Evolutionary conservation across 2,888 invertebrate species (phyloP).

Genomic region (Odontocolon sp.): DNA sequence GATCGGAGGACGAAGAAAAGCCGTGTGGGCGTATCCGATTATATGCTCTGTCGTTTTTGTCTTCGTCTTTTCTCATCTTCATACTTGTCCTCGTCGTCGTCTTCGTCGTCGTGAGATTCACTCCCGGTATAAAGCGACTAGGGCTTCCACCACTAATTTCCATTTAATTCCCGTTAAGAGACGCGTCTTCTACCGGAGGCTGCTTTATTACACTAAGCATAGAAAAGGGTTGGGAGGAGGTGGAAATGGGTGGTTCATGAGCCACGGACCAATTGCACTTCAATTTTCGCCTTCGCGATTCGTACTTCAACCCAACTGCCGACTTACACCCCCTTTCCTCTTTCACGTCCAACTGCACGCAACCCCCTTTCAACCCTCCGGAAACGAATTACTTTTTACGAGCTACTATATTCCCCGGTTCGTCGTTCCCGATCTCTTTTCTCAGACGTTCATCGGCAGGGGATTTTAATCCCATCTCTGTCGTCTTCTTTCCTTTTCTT

Average conservation of each 20-base stretch:
- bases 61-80: not conserved
- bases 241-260: conserved; percentile 3
- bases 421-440: conserved; percentile 38
- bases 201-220: conserved; percentile 34
- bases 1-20: conserved; percentile 7
- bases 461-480: conserved; percentile 40
- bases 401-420: conserved; percentile 21
- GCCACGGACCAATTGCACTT: conserved; percentile 26
- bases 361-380: conserved; percentile 2
- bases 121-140: conserved; percentile 13
- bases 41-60: conserved; percentile 8
- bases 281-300: conserved; percentile 53
- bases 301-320: conserved; percentile 22
- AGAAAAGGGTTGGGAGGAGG: not conserved
- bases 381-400: conserved; percentile 63
- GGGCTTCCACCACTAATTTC: conserved; percentile 52
- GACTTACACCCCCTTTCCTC: conserved; percentile 22
- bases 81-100: not conserved
- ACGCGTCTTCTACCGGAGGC: not conserved
- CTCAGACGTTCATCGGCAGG: conserved; percentile 30
- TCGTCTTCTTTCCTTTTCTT: conserved; percentile 6
- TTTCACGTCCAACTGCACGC: conserved; percentile 26
- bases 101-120: conserved; percentile 8
- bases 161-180: conserved; percentile 58
- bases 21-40: conserved; percentile 21